Conservation (phyloP, 1,140 invertebrate species). For the Uloborus diversus region DNA sequence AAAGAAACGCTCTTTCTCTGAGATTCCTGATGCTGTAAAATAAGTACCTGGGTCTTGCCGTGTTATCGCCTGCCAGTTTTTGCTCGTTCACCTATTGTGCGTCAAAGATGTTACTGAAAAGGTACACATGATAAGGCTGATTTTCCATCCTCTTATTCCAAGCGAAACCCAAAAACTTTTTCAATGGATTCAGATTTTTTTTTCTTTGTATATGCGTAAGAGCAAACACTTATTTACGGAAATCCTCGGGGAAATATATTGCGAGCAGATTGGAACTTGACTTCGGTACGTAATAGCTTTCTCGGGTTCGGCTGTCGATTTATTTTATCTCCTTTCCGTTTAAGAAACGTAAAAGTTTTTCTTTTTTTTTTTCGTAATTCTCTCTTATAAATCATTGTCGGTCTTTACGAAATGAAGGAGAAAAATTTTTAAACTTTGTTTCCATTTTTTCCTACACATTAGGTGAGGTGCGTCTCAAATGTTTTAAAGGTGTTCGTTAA, state of each 20-base stretch:
- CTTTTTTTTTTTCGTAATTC: background rate
- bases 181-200: background rate
- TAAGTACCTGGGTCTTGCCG: constrained; percentile 15
- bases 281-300: background rate
- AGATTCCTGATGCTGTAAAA: constrained; percentile 32
- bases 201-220: too few relatives aligned
- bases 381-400: too few relatives aligned
- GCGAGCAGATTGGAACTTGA: background rate
- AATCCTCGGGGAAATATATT: background rate
- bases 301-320: background rate
- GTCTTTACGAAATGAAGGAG: too few relatives aligned
- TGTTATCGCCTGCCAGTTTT: constrained; percentile 6
- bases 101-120: constrained; percentile 1
- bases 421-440: too few relatives aligned
- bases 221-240: background rate
- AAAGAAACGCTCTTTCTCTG: background rate
- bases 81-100: constrained; percentile 14
- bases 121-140: constrained; percentile 22
- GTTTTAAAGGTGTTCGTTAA: too few relatives aligned
- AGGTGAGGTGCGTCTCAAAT: too few relatives aligned
- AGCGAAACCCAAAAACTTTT: background rate
- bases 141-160: background rate
- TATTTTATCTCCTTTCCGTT: constrained; percentile 1
- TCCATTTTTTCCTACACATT: too few relatives aligned
- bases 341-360: too few relatives aligned